A percentile compares a stretch with the other conserved stretches of the same genome.
Evolutionary conservation across 2,113 vertebrate genomes (phyloP).

Genomic region (Cyphomyrus discorhynchus): DNA sequence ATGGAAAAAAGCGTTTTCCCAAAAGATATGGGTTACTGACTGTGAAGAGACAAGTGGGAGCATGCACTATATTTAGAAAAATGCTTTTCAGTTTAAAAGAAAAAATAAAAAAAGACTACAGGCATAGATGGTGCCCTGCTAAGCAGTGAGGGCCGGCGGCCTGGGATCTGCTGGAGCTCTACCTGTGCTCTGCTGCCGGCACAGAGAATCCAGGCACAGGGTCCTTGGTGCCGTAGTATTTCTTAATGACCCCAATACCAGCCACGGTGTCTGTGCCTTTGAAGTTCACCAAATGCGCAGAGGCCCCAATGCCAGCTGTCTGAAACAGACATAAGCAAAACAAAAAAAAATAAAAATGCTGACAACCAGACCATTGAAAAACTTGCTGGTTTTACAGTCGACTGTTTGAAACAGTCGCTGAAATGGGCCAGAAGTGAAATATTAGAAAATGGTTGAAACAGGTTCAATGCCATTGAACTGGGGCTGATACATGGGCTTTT

Average conservation of each 20-base stretch:
- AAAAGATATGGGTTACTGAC: neutral
- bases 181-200: constrained; percentile 97
- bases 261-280: constrained; percentile 98
- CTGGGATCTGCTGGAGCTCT: constrained; percentile 1
- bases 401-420: neutral
- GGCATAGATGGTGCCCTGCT: neutral
- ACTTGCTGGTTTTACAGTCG: neutral
- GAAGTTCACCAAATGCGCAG: constrained; percentile 96
- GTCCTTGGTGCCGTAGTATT: constrained; percentile 96
- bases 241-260: constrained; percentile 91
- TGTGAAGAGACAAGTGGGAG: neutral
- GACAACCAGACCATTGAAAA: neutral
- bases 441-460: neutral
- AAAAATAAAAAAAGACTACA: neutral
- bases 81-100: neutral
- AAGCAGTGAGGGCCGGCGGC: neutral
- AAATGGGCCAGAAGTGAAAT: neutral
- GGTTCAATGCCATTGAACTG: neutral
- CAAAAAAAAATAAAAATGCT: neutral
- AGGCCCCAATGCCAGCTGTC: constrained; percentile 96
- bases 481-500: neutral
- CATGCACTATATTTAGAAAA: neutral
- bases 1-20: neutral
- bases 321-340: constrained; percentile 35
- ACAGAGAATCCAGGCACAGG: constrained; percentile 92